Conservation (phyloP, 2,888 invertebrate species). For the Petrolisthes manimaculis region DNA sequence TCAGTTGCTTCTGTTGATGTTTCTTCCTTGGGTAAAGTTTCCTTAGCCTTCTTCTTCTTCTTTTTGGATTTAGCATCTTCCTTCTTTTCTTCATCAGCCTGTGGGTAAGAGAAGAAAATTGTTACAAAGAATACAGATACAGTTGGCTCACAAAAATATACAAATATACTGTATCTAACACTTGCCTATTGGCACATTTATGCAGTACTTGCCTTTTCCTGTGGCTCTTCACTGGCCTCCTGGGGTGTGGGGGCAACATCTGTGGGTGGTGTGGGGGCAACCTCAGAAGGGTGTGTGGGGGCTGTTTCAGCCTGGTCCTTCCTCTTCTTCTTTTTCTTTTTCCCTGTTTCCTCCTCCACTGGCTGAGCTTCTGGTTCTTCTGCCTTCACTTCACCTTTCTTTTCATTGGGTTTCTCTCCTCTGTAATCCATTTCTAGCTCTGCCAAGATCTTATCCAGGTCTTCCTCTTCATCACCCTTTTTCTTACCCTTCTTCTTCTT, state of each 20-base stretch:
- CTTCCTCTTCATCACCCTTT: slow-evolving; percentile 80
- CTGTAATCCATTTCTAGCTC: slow-evolving; percentile 86
- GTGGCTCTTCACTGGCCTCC: slow-evolving; percentile 8
- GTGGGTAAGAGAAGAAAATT: neutral
- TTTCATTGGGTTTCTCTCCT: slow-evolving; percentile 73
- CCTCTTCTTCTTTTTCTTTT: slow-evolving; percentile 59
- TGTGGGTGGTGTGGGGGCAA: neutral
- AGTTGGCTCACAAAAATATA: too few relatives aligned
- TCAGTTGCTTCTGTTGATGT: slow-evolving; percentile 21
- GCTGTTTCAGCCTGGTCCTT: slow-evolving; percentile 29
- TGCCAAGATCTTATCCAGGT: slow-evolving; percentile 85
- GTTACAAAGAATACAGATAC: too few relatives aligned
- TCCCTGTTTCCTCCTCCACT: slow-evolving; percentile 38
- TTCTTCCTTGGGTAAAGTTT: slow-evolving; percentile 23
- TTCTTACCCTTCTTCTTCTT: slow-evolving; percentile 73
- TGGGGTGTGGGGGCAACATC: neutral
- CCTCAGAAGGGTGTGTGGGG: neutral
- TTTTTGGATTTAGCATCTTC: slow-evolving; percentile 40
- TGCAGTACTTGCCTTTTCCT: neutral
- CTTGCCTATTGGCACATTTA: too few relatives aligned
- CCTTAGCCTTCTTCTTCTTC: slow-evolving; percentile 51
- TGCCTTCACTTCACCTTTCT: slow-evolving; percentile 34
- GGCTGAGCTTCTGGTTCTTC: slow-evolving; percentile 21
- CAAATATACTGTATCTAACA: too few relatives aligned
- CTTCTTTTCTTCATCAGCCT: slow-evolving; percentile 33